Evolutionary conservation across 1,140 invertebrate genomes (phyloP).

Genomic region (Temnothorax longispinosus): DNA sequence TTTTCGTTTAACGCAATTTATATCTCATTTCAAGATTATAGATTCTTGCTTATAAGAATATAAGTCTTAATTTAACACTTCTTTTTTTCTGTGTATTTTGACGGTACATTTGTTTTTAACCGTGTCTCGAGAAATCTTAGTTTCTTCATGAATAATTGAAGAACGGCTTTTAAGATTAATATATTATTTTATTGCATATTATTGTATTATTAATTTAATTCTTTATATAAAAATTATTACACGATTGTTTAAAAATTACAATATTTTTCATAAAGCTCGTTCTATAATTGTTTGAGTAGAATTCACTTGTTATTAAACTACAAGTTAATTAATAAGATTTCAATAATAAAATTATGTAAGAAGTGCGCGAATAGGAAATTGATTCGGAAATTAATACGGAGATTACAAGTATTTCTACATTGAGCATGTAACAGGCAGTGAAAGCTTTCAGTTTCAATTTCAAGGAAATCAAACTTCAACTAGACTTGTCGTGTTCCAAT

Average conservation of each 20-base stretch:
- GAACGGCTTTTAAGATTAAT: background rate
- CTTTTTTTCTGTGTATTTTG: too few species aligned
- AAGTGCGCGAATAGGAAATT: constrained; percentile 29
- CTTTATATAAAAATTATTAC: background rate
- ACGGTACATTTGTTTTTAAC: background rate
- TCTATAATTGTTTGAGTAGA: background rate
- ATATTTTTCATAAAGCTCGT: background rate
- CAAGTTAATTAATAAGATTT: constrained; percentile 15
- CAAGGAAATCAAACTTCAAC: constrained; percentile 37
- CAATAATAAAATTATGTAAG: constrained; percentile 10
- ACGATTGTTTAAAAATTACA: background rate
- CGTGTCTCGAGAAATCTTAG: background rate
- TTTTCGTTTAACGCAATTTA: too few species aligned
- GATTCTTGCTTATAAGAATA: too few species aligned
- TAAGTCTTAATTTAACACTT: too few species aligned
- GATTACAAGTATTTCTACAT: constrained; percentile 23
- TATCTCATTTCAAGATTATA: too few species aligned
- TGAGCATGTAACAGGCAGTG: constrained; percentile 60
- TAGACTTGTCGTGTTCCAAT: background rate
- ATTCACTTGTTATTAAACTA: background rate
- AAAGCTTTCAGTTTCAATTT: constrained; percentile 61
- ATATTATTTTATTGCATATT: background rate
- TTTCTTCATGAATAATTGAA: background rate
- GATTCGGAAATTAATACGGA: constrained; percentile 58
- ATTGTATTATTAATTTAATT: background rate